Percentiles rank a stretch among this genome's conserved stretches.
Evolutionary conservation across 2,888 invertebrate species (phyloP).

Genomic region (Drosophila ezoana): DNA sequence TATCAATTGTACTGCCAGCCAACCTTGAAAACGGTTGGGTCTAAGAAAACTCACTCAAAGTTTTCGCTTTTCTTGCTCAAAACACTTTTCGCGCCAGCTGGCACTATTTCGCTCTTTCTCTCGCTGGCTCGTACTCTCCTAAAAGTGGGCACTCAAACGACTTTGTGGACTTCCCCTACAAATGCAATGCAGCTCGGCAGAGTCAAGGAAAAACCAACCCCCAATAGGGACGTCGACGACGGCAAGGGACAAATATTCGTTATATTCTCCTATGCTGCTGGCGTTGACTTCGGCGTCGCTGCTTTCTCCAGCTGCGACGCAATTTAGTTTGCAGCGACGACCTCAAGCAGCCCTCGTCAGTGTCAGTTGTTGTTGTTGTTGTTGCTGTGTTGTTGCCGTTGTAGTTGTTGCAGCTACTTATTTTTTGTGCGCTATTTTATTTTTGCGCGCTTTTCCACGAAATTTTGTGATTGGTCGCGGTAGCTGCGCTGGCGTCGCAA

Average conservation of each 20-base stretch:
- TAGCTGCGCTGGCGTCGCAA: constrained; percentile 57
- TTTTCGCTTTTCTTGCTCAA: constrained; percentile 28
- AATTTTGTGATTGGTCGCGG: constrained; percentile 80
- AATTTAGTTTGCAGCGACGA: constrained; percentile 72
- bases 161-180: constrained; percentile 34
- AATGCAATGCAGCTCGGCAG: constrained; percentile 16
- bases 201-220: constrained; percentile 68
- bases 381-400: constrained; percentile 34
- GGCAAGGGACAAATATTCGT: constrained; percentile 40
- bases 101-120: background rate
- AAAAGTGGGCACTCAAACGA: constrained; percentile 34
- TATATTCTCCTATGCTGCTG: constrained; percentile 65
- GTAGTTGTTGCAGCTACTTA: constrained; percentile 63
- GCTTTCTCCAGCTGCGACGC: constrained; percentile 66
- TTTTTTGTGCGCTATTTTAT: constrained; percentile 69
- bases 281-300: constrained; percentile 41
- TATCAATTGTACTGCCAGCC: constrained; percentile 34
- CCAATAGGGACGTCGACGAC: constrained; percentile 13
- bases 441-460: constrained; percentile 81
- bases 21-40: constrained; percentile 45
- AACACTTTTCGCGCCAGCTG: background rate
- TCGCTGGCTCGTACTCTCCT: constrained; percentile 14
- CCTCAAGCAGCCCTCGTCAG: constrained; percentile 64
- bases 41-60: constrained; percentile 44
- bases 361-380: constrained; percentile 50